phyloP scores from a whole-genome alignment of 2,113 vertebrate species.

The pig (Sus scrofa) region DNA sequence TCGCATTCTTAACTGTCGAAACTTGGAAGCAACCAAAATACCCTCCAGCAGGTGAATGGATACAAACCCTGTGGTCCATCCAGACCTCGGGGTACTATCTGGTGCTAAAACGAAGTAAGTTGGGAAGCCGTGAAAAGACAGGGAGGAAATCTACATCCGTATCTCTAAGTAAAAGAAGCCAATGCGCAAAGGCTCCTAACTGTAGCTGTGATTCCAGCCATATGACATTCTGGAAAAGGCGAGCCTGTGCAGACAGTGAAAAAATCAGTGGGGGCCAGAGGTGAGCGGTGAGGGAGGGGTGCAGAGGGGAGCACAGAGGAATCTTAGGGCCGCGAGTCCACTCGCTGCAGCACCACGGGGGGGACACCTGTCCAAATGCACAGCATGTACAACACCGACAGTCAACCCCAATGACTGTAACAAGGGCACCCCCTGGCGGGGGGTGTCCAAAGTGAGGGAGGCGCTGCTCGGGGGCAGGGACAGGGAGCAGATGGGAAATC shows the following conservation, averaged over 20 bases:
- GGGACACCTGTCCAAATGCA: neutral
- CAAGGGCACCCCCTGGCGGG: neutral
- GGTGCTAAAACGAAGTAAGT: neutral
- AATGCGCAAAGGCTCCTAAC: neutral
- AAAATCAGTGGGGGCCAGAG: neutral
- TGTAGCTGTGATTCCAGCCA: neutral
- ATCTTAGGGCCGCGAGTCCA: neutral
- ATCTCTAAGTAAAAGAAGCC: neutral
- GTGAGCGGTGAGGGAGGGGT: neutral
- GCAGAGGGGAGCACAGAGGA: neutral
- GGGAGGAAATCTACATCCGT: neutral
- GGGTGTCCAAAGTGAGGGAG: neutral
- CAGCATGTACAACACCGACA: accelerated
- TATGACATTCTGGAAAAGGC: neutral
- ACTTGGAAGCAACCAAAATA: neutral
- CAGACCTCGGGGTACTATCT: neutral
- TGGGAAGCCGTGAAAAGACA: neutral
- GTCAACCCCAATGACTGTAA: accelerated
- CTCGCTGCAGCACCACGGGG: too few relatives aligned
- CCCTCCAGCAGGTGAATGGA: neutral
- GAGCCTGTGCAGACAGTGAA: neutral
- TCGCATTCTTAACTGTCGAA: neutral
- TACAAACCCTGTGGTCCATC: accelerated
- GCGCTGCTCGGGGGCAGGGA: accelerated
- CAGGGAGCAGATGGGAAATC: neutral